Evolutionary conservation across 2,888 invertebrate genomes (phyloP).

Genomic region (Tipula vernalis): DNA sequence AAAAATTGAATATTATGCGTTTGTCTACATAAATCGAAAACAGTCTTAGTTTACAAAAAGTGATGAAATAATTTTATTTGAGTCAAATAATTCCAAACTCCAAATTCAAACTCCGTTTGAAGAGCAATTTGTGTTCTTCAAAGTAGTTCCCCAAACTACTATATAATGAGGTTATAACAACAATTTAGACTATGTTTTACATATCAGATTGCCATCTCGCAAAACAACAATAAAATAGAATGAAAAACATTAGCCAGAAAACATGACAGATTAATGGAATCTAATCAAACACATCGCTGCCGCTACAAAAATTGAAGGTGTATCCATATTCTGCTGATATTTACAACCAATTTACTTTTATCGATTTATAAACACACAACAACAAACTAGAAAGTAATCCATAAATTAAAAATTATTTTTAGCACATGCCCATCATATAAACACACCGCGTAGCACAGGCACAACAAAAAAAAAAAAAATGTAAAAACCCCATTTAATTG

Average conservation of each 20-base stretch:
- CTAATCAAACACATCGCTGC: not conserved
- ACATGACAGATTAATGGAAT: not conserved
- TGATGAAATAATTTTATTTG: not conserved
- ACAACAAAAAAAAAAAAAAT: not conserved
- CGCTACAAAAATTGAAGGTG: not conserved
- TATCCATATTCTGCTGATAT: not conserved
- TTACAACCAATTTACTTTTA: not conserved
- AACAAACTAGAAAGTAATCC: not conserved
- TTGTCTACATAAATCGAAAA: not conserved
- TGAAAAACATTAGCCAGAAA: not conserved
- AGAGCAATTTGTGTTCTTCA: too few species aligned
- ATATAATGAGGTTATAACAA: too few species aligned
- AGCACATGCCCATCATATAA: not conserved
- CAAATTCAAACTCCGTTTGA: too few species aligned
- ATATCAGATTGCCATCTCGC: not conserved
- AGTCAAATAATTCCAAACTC: too few species aligned
- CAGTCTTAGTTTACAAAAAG: not conserved
- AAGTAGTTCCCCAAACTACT: too few species aligned
- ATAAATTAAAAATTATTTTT: conserved; percentile 4
- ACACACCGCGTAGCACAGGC: not conserved
- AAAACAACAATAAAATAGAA: not conserved
- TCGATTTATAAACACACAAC: not conserved
- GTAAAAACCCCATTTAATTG: not conserved
- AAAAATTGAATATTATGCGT: not conserved
- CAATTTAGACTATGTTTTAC: too few species aligned